Conservation (phyloP, 2,888 invertebrate genomes). For the Apeira syringaria region DNA sequence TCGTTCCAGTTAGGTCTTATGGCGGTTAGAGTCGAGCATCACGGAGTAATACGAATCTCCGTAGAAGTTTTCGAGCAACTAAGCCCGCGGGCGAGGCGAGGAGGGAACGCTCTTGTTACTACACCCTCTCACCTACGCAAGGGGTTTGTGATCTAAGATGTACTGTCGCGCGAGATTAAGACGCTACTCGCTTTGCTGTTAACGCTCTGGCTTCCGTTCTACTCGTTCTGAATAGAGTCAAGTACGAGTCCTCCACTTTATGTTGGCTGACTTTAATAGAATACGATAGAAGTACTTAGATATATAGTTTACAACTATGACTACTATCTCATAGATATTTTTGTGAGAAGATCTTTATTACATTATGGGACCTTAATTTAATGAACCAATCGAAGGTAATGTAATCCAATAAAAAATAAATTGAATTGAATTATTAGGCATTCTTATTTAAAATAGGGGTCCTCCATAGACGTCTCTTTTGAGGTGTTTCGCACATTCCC, state of each 20-base stretch:
- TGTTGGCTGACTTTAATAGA: slow-evolving; percentile 48
- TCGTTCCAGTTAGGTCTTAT: slow-evolving; percentile 60
- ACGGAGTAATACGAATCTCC: slow-evolving; percentile 73
- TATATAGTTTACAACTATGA: slow-evolving; percentile 17
- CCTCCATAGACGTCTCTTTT: no score
- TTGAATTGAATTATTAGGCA: no score
- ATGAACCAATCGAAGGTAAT: no score
- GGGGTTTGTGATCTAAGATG: slow-evolving; percentile 67
- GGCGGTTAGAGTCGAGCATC: slow-evolving; percentile 64
- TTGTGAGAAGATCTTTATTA: no score
- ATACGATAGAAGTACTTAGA: slow-evolving; percentile 34
- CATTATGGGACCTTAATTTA: no score
- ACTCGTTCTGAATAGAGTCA: slow-evolving; percentile 56
- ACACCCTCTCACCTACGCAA: slow-evolving; percentile 80
- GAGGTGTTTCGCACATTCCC: no score
- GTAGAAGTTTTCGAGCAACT: slow-evolving; percentile 69
- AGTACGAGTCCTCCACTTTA: slow-evolving; percentile 46
- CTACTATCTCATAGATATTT: slow-evolving; percentile 14
- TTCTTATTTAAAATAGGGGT: no score
- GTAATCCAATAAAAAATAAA: no score
- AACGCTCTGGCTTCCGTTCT: slow-evolving; percentile 64
- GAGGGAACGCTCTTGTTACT: slow-evolving; percentile 71
- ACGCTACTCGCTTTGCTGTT: slow-evolving; percentile 70
- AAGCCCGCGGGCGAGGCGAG: slow-evolving; percentile 58
- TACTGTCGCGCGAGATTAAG: slow-evolving; percentile 78